Evolutionary conservation across 1,140 invertebrate species (phyloP), one percentile per base, ranked within the genome.

Genomic region (Drosophila elegans): DNA sequence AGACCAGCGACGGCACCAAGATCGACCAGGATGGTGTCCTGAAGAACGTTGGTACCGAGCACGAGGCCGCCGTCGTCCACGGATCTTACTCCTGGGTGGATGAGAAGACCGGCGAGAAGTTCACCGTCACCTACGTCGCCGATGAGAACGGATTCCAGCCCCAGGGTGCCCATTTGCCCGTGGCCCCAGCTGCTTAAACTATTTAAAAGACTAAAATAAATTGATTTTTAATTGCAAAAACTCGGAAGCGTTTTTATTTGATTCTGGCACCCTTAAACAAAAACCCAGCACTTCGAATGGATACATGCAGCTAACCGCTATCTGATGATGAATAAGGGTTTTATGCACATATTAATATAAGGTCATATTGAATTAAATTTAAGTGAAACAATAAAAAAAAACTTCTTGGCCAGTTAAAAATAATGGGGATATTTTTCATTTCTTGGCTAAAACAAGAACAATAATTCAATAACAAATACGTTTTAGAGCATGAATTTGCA

Each of bases 61-160:
- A 85, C 11, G 89, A 91, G 63, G 63, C 68, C 41, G 45, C 79
- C 36, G 49, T 51, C 4, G 83, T 89, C 2, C 46, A 68, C 6
- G 89, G 89, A 3, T 59, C 53, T 10, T 91, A 4, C 71, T 53
- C 44, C 0, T 83, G 34, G 38, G 45, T 74, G 3, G 89, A 12
- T 52, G 64, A 72, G 34, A 73, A 91, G 71, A 74, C 66, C 59
- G 89, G 89, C 29, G 21, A 61, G 32, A 54, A 53, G 25, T 85
- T 66, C 71, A 53, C 51, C 7, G 53, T 91, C 42, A 76, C 6
- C 56, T 91, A 91, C 25, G 32, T 82, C 25, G 89, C 89, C 54
- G 86, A 86, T 77, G 79, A 90, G 91, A 95, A 96, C 72, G 96
- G 96, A 36, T 97, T 95, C 94, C 95, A 95, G 66, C 95, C 96